Evolutionary conservation across 2,797 vertebrate genomes (phyloP).

Genomic region (Liparis tanakae): DNA sequence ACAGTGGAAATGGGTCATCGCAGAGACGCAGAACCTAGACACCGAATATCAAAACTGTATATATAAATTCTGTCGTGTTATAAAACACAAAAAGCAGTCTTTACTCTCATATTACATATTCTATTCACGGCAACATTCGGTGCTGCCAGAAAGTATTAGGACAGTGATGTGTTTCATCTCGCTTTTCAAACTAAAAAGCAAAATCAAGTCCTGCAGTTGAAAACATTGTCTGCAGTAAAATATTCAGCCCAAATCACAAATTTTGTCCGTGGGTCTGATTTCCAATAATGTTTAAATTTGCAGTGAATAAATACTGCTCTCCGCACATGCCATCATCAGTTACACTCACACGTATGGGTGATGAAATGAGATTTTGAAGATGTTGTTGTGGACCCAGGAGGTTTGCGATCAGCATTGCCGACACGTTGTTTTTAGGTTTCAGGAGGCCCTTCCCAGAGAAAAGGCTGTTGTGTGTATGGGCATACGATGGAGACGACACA

Average conservation of each 20-base stretch:
- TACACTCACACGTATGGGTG: conserved; percentile 7
- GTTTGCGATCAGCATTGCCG: not conserved
- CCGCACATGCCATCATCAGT: not conserved
- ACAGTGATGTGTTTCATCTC: conserved; percentile 2
- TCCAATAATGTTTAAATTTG: conserved; percentile 43
- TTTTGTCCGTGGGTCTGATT: conserved; percentile 34
- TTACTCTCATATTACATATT: conserved; percentile 11
- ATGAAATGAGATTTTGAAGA: conserved; percentile 21
- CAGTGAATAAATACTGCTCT: conserved; percentile 44
- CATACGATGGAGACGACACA: conserved; percentile 10
- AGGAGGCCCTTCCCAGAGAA: not conserved
- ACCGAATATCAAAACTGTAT: conserved; percentile 14
- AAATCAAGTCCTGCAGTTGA: conserved; percentile 4
- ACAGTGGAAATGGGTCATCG: conserved; percentile 26
- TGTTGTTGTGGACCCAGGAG: not conserved
- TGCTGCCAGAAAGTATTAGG: conserved; percentile 23
- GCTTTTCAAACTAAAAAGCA: not conserved
- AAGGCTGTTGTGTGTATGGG: not conserved
- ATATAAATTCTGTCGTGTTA: not conserved
- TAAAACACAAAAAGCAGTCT: not conserved
- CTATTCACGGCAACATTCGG: not conserved
- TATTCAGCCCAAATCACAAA: conserved; percentile 7
- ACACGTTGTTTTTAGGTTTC: not conserved
- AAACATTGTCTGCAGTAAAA: conserved; percentile 24
- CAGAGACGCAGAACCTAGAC: conserved; percentile 25